These are phyloP conservation scores for Standfussiana lucernea DNA, from an alignment of 2,888 invertebrate genomes.

Conservation along the genomic window DNA sequence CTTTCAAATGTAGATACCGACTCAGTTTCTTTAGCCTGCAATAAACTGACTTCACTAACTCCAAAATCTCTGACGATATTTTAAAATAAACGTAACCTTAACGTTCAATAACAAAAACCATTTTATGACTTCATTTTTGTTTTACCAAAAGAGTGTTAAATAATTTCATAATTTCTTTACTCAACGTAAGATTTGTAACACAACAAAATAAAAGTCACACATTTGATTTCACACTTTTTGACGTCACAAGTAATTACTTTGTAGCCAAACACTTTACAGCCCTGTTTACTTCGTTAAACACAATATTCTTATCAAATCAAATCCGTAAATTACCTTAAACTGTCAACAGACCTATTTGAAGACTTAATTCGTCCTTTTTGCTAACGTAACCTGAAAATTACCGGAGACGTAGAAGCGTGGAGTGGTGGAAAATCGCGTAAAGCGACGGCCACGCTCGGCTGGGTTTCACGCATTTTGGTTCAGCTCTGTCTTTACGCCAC, in stretches of 20 bases:
- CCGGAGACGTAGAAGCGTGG: slow-evolving; percentile 41
- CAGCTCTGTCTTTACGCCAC: slow-evolving; percentile 48
- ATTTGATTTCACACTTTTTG: slow-evolving; percentile 15
- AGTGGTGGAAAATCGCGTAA: slow-evolving; percentile 65
- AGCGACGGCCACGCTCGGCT: slow-evolving; percentile 59
- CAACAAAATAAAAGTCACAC: not conserved
- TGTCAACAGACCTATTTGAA: slow-evolving; percentile 38
- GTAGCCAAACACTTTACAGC: not conserved
- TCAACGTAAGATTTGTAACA: not conserved
- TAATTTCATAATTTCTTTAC: not conserved
- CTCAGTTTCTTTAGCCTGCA: not conserved
- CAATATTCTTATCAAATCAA: slow-evolving; percentile 34
- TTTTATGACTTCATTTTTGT: not conserved
- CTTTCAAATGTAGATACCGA: not conserved
- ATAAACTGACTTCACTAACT: not conserved
- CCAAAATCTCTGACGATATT: not conserved
- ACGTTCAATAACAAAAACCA: not conserved
- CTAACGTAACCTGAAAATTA: slow-evolving; percentile 53
- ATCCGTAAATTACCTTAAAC: slow-evolving; percentile 31
- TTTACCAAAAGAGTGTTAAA: not conserved
- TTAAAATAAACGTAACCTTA: not conserved
- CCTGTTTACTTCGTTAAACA: slow-evolving; percentile 19
- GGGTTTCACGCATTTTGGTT: slow-evolving; percentile 62
- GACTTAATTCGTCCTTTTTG: slow-evolving; percentile 58
- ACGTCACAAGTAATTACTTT: slow-evolving; percentile 15